Conservation (phyloP, 2,888 invertebrate species). For the Leucania comma region DNA sequence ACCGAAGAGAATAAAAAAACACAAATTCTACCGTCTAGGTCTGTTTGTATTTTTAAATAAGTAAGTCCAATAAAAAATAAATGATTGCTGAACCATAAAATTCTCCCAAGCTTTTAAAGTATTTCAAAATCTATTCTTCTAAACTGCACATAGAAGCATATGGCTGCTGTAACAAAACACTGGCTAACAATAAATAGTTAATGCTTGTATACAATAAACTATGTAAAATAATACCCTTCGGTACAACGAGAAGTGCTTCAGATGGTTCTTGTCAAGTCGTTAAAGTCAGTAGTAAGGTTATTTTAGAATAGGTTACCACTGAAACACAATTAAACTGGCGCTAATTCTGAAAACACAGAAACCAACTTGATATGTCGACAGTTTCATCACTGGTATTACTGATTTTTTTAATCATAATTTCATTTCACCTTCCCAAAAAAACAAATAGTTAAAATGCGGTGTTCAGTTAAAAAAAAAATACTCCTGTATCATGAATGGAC, state of each 20-base stretch:
- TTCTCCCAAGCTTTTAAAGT: neutral
- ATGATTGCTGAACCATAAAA: neutral
- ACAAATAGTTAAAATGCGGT: too few relatives aligned
- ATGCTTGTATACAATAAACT: constrained; percentile 43
- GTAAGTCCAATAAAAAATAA: neutral
- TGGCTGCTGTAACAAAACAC: constrained; percentile 15
- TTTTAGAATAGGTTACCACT: constrained; percentile 13
- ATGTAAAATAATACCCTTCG: constrained; percentile 30
- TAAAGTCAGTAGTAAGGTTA: constrained; percentile 18
- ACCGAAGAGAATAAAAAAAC: too few relatives aligned
- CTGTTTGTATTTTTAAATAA: too few relatives aligned
- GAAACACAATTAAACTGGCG: neutral
- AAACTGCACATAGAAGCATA: constrained; percentile 14
- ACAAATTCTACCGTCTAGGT: too few relatives aligned
- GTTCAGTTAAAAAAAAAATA: too few relatives aligned
- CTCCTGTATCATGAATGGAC: too few relatives aligned
- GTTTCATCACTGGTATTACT: neutral
- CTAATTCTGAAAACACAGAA: neutral
- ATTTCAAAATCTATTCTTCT: neutral
- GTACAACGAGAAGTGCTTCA: constrained; percentile 11
- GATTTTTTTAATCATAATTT: neutral
- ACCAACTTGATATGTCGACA: neutral
- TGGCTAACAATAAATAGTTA: constrained; percentile 25
- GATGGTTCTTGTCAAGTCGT: constrained; percentile 39
- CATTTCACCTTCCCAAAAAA: too few relatives aligned